Percentiles rank a stretch among this genome's conserved stretches.
Conservation (phyloP, 2,113 vertebrate genomes). For the Takifugu bimaculatus region DNA sequence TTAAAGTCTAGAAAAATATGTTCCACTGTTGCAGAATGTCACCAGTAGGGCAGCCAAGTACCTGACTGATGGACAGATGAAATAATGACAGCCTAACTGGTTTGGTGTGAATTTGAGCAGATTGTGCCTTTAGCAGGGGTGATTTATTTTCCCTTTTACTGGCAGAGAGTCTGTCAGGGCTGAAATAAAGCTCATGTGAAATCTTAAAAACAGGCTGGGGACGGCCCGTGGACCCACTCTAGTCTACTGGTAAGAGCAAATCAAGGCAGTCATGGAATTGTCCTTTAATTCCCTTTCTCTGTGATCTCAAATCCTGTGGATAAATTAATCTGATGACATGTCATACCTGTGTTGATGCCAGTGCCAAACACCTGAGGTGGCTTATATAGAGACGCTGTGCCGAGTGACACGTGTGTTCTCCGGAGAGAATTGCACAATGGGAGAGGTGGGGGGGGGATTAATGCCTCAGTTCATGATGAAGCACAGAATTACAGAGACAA, state of each 20-base stretch:
- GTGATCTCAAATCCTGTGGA: slow-evolving; percentile 44
- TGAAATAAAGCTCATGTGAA: slow-evolving; percentile 14
- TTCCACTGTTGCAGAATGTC: not conserved
- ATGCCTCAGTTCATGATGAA: slow-evolving; percentile 70
- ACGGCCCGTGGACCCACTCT: not conserved
- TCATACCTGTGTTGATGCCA: slow-evolving; percentile 42
- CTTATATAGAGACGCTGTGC: slow-evolving; percentile 52
- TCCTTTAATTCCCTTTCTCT: slow-evolving; percentile 32
- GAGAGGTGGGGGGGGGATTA: slow-evolving; percentile 30
- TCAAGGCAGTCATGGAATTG: slow-evolving; percentile 27
- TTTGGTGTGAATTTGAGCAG: slow-evolving; percentile 12
- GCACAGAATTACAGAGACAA: slow-evolving; percentile 71
- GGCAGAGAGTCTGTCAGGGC: not conserved
- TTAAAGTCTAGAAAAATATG: not conserved
- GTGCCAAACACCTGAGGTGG: slow-evolving; percentile 67
- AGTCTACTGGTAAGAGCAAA: slow-evolving; percentile 8
- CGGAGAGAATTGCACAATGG: slow-evolving; percentile 16
- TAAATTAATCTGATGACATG: slow-evolving; percentile 54
- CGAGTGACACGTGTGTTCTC: slow-evolving; percentile 60
- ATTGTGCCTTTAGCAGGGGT: not conserved
- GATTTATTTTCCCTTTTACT: slow-evolving; percentile 1
- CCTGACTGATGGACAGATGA: slow-evolving; percentile 4
- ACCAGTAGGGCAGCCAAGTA: not conserved
- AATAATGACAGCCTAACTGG: slow-evolving; percentile 6
- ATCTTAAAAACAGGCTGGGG: slow-evolving; percentile 15